These are phyloP conservation scores for Geotrupes spiniger DNA, from an alignment of 2,888 invertebrate species.

Conservation along the genomic window DNA sequence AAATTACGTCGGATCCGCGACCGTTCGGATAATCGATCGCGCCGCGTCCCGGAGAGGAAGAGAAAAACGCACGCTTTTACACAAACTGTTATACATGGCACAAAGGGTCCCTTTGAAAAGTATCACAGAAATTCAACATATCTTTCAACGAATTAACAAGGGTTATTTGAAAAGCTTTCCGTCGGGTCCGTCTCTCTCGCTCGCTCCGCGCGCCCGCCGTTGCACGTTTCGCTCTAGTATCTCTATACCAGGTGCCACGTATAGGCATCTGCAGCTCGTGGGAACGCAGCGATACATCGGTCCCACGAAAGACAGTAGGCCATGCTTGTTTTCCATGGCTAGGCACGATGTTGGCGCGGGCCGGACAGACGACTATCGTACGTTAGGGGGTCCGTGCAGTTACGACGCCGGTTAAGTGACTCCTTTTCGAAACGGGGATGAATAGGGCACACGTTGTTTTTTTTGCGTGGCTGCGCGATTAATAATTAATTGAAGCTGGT, in stretches of 20 bases:
- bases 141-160: constrained; percentile 9
- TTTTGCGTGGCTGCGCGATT: neutral
- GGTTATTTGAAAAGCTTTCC: constrained; percentile 9
- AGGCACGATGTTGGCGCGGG: constrained; percentile 33
- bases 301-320: constrained; percentile 19
- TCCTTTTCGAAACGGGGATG: constrained; percentile 7
- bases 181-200: neutral
- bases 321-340: constrained; percentile 28
- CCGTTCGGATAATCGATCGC: too few species aligned
- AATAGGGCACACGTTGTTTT: neutral
- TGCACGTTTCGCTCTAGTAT: constrained; percentile 8
- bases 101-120: constrained; percentile 2
- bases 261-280: constrained; percentile 18
- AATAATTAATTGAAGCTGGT: too few species aligned
- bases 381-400: constrained; percentile 3
- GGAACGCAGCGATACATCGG: constrained; percentile 16
- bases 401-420: constrained; percentile 1
- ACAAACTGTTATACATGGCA: neutral
- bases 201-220: neutral
- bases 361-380: constrained; percentile 30
- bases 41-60: too few species aligned
- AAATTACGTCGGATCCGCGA: too few species aligned
- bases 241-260: constrained; percentile 17
- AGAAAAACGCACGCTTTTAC: too few species aligned
- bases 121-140: constrained; percentile 2